Evolutionary conservation across 2,888 invertebrate species (phyloP).

Genomic region (Schrankia costaestrigalis): DNA sequence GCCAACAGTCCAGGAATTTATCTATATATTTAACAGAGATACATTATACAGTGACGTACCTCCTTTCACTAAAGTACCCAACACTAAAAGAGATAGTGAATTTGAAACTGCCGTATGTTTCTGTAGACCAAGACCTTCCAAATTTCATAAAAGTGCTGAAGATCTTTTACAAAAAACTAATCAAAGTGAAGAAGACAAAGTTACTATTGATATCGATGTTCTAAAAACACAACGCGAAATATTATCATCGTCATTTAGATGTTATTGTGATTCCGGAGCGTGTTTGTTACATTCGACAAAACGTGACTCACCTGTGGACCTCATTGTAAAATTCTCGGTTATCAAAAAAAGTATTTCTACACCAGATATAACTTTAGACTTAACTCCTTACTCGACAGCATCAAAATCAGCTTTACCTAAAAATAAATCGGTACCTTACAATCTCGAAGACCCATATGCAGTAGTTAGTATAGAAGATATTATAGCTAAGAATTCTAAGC

Average conservation of each 20-base stretch:
- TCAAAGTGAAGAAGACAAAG: conserved; percentile 48
- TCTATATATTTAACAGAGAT: conserved; percentile 72
- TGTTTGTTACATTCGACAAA: conserved; percentile 62
- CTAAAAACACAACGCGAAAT: conserved; percentile 53
- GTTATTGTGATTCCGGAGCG: conserved; percentile 65
- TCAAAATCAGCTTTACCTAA: conserved; percentile 46
- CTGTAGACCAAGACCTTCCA: conserved; percentile 63
- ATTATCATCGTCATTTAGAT: conserved; percentile 61
- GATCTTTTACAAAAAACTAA: conserved; percentile 57
- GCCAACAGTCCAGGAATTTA: conserved; percentile 68
- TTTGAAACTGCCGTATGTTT: conserved; percentile 76
- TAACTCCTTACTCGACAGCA: conserved; percentile 55
- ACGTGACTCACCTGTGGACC: conserved; percentile 49
- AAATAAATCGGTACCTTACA: conserved; percentile 62
- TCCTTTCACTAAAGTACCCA: conserved; percentile 55
- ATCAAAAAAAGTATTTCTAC: conserved; percentile 73
- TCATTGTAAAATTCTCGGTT: conserved; percentile 68
- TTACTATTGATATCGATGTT: conserved; percentile 54
- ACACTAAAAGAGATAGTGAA: conserved; percentile 60
- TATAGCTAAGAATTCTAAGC: conserved; percentile 35
- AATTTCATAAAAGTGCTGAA: conserved; percentile 70
- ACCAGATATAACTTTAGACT: conserved; percentile 64
- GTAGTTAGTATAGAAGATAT: conserved; percentile 56
- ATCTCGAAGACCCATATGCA: conserved; percentile 66
- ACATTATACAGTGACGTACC: conserved; percentile 57